Conservation (phyloP, 1,140 invertebrate species). For the Colletes gigas region DNA sequence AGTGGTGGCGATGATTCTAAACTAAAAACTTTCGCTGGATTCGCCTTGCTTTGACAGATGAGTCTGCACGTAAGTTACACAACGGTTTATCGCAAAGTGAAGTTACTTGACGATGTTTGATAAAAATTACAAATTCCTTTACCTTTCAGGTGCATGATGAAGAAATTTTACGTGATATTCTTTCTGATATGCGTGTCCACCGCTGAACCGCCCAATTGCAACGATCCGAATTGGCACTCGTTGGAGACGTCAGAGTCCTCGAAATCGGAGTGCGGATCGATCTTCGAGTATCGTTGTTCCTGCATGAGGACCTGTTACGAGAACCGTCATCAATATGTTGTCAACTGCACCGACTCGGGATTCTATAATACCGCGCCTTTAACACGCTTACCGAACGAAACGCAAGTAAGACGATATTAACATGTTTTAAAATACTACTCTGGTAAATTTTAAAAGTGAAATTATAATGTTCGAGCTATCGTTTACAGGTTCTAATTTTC, state of each 20-base stretch:
- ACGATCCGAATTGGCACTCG: slow-evolving; percentile 72
- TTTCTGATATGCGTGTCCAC: slow-evolving; percentile 43
- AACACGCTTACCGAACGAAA: slow-evolving; percentile 84
- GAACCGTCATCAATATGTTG: slow-evolving; percentile 82
- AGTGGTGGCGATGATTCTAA: background rate
- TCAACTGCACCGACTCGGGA: slow-evolving; percentile 87
- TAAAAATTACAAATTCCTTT: background rate
- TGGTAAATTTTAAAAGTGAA: too few species aligned
- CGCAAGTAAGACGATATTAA: slow-evolving; percentile 78
- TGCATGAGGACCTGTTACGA: slow-evolving; percentile 83
- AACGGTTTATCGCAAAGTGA: too few species aligned
- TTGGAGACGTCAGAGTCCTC: slow-evolving; percentile 65
- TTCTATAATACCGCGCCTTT: slow-evolving; percentile 84
- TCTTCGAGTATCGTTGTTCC: slow-evolving; percentile 80
- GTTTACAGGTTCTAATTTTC: slow-evolving; percentile 86
- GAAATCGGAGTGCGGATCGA: slow-evolving; percentile 76
- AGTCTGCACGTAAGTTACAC: background rate
- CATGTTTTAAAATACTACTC: too few species aligned
- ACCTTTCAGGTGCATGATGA: slow-evolving; percentile 58
- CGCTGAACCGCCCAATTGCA: slow-evolving; percentile 58
- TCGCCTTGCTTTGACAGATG: background rate
- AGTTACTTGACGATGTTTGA: background rate
- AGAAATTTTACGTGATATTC: slow-evolving; percentile 38
- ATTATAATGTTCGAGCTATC: background rate
- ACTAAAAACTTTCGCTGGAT: background rate